These are phyloP conservation scores for Listronotus oregonensis DNA, from an alignment of 1,140 invertebrate species.

Conservation along the genomic window DNA sequence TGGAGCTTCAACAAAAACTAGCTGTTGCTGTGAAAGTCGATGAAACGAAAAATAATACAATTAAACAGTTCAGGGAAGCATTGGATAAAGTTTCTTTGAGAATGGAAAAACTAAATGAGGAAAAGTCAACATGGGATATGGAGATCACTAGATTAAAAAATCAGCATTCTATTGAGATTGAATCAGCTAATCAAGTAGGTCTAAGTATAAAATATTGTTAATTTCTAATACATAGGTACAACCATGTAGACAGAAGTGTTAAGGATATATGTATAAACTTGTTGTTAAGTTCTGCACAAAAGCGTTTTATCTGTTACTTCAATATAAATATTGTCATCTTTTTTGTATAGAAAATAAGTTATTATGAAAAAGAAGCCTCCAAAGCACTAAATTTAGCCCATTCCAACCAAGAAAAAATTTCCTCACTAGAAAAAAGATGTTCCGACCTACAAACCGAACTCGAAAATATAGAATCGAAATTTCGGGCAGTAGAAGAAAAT, in stretches of 20 bases:
- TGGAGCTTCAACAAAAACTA: constrained; percentile 78
- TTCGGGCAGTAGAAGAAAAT: constrained; percentile 57
- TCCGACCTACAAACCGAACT: constrained; percentile 47
- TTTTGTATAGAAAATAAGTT: constrained; percentile 61
- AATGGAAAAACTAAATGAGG: constrained; percentile 50
- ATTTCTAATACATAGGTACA: constrained; percentile 1
- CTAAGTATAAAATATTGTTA: constrained; percentile 5
- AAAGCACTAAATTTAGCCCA: constrained; percentile 69
- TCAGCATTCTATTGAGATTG: constrained; percentile 46
- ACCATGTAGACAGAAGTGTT: not conserved
- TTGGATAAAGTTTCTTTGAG: constrained; percentile 54
- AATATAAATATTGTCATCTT: too few species aligned
- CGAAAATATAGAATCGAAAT: constrained; percentile 58
- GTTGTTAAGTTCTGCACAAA: too few species aligned
- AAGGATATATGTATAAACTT: too few species aligned
- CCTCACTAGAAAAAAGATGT: constrained; percentile 50
- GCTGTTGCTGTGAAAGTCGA: constrained; percentile 78
- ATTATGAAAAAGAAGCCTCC: constrained; percentile 68
- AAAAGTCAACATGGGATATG: constrained; percentile 41
- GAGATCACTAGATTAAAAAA: constrained; percentile 44
- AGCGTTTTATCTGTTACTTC: too few species aligned
- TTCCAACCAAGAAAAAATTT: constrained; percentile 68
- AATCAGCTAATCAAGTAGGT: constrained; percentile 44
- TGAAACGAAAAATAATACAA: constrained; percentile 71
- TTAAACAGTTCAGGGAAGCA: constrained; percentile 66